phyloP scores from a whole-genome alignment of 2,888 invertebrate species.

The Oxyscelio sp. region DNA sequence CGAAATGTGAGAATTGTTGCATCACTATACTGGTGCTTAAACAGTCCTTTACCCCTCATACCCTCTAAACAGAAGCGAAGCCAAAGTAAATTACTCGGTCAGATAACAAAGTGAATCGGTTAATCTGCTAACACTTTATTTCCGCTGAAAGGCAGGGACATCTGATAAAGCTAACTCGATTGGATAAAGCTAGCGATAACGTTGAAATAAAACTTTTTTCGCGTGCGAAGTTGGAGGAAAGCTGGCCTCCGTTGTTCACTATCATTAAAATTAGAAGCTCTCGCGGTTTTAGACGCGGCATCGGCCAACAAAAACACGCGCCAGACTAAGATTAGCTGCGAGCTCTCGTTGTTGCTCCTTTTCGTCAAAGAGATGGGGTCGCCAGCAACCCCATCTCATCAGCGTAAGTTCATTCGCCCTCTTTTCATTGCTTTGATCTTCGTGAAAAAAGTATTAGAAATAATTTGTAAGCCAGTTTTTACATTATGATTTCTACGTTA shows the following conservation, averaged over 20 bases:
- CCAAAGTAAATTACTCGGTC: neutral
- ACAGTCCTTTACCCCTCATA: no score
- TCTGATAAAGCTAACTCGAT: slow-evolving; percentile 20
- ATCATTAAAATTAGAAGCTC: slow-evolving; percentile 61
- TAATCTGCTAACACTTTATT: slow-evolving; percentile 10
- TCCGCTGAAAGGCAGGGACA: slow-evolving; percentile 33
- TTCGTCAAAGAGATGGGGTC: neutral
- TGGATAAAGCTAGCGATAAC: slow-evolving; percentile 29
- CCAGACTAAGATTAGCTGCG: slow-evolving; percentile 56
- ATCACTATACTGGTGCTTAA: no score
- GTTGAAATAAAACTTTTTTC: slow-evolving; percentile 55
- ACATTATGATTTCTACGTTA: neutral
- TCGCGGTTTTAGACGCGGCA: no score
- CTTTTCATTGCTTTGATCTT: neutral
- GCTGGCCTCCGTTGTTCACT: slow-evolving; percentile 4
- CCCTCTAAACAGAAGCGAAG: no score
- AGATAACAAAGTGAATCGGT: neutral
- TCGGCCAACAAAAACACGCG: slow-evolving; percentile 51
- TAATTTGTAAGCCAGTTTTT: neutral
- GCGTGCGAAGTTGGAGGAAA: slow-evolving; percentile 31
- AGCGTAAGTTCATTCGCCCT: neutral
- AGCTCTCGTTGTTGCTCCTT: slow-evolving; percentile 1
- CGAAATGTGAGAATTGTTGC: no score
- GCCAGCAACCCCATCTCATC: neutral
- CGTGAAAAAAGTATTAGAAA: neutral